Base-by-base conservation (phyloP, 2,888 invertebrate genomes). In the Trachelus iudaicus region DNA sequence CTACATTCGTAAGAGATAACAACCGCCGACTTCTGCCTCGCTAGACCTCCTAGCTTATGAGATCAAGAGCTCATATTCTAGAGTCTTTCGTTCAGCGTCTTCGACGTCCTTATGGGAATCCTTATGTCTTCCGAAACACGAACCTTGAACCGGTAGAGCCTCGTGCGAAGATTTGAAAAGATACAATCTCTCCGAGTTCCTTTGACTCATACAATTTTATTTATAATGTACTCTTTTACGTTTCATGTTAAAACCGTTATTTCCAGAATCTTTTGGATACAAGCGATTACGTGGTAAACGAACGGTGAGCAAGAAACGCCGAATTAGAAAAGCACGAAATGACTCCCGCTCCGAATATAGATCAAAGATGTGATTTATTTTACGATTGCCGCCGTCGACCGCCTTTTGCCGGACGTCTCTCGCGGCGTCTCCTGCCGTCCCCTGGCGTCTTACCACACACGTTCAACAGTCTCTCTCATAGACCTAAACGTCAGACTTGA, bases 361-460 rank as follows among this genome's bases (percentile, higher is more conserved):
- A 90, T 90, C 90, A 90, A 90, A 90, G 90, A 86, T 87, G 85
- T 86, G 87, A 89, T 88, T 87, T 87, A 86, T 85, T 90, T 90
- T 87, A 89, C 88, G 88, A 90, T 89, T 85, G 83, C 83, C 79
- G 83, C 83, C 79, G 81, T 79, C 81, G 78, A 73, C 81, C 76
- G 82, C 76, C 76, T 77, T 81, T 76, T 74, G 71, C 56, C 56
- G 56, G 56, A 56, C 56, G 69, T 75, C 76, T 40, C 75, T 75
- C 75, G 75, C 71, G 30, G 68, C 56, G 31, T 34, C 69, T 76
- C 34, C 73, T 69, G 75, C 40, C 75, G 76, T 34, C 40, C 75
- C 34, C 73, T 69, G 75, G 35, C 75, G 76, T 34, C 76, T 33
- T 31, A 23, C 69, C 34, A 37, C 34, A 6, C 23, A 4, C 23